Base-by-base conservation (phyloP, 1,140 invertebrate species). In the Papilio dardanus region DNA sequence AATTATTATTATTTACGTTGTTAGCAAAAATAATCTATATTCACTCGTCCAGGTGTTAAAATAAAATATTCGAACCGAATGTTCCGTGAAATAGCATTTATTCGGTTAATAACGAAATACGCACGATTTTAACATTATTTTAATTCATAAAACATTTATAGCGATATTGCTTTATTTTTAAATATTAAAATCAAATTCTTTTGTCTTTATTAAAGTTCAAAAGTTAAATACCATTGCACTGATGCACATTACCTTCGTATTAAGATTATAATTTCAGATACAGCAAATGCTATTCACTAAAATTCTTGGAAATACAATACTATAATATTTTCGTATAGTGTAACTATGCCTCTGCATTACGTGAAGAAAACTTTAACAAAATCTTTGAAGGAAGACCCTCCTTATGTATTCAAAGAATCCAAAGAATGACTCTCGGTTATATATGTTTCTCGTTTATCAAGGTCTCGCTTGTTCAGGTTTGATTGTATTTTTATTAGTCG, bases 31-130 rank as follows among this genome's bases (percentile, higher is more conserved):
- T 28, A 58, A 14, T 28, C 0, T n/a, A n/a, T n/a, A n/a, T n/a
- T 28, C 21, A 10, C 21, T 58, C 3, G 24, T 28, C 54, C 21
- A 58, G 54, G 5, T 58, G 21, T 58, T 28, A 58, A 58, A 58
- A 58, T 58, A 58, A 58, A 58, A 58, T 12, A 54, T 54, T 6
- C 21, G 21, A 24, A 54, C 19, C 1, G 50, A 54, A 54, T 54
- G 50, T 28, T 58, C 54, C 8, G 24, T 58, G 24, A 24, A 28
- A 58, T 24, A 28, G 24, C 54, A 28, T 58, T 28, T 58, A 58
- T 58, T 21, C 54, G 54, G n/a, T n/a, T 58, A 58, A 58, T 58
- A 58, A 58, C 54, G 14, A 58, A 58, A 58, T 58, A 58, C 24
- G 24, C 54, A 58, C 54, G 54, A 58, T 58, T 58, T 30, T 3